Conservation (phyloP, 2,888 invertebrate genomes). For the Cephus sareptanus region DNA sequence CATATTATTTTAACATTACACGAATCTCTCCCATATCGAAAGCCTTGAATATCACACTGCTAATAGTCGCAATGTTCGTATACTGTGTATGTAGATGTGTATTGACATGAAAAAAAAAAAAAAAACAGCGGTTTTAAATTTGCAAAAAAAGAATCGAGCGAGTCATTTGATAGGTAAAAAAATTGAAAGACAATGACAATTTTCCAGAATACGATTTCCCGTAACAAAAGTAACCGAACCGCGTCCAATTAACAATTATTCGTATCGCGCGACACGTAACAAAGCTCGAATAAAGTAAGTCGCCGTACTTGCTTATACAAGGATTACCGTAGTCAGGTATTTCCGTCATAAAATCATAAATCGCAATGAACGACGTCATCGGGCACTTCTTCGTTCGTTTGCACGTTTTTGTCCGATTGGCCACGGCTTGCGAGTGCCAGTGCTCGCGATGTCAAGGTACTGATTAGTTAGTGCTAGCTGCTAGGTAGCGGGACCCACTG, state of each 20-base stretch:
- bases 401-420: background rate
- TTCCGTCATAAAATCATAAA: background rate
- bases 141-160: background rate
- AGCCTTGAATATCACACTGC: background rate
- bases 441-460: background rate
- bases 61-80: background rate
- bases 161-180: background rate
- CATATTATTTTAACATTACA: background rate
- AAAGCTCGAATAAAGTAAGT: background rate
- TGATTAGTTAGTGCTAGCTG: background rate
- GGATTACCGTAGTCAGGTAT: background rate
- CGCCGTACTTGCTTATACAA: background rate
- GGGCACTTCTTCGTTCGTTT: slow-evolving; percentile 23
- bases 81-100: background rate
- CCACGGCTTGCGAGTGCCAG: background rate
- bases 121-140: background rate
- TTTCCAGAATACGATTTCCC: background rate
- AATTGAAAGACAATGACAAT: background rate
- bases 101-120: background rate
- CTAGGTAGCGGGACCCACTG: background rate
- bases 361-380: background rate
- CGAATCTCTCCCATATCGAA: background rate
- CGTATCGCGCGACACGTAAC: background rate
- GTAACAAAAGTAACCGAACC: background rate
- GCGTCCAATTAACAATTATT: background rate